Evolutionary conservation across 2,113 vertebrate genomes (phyloP).

Genomic region (Lepus americanus): DNA sequence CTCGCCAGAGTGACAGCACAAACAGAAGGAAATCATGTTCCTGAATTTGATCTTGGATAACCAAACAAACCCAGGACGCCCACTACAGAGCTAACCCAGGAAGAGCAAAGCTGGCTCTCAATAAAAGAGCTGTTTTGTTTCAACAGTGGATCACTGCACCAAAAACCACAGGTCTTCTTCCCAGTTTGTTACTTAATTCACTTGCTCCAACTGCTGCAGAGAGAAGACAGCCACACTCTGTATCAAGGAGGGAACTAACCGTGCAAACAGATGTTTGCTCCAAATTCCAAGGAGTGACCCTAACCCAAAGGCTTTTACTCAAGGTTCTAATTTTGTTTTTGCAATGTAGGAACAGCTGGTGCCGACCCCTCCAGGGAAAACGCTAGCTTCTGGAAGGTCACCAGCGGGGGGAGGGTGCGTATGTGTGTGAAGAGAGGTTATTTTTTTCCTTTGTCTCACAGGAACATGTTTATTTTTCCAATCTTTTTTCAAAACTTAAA

Average conservation of each 20-base stretch:
- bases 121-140: slow-evolving; percentile 23
- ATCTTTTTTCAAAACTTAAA: slow-evolving; percentile 35
- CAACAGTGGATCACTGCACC: neutral
- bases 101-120: slow-evolving; percentile 2
- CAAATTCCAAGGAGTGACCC: slow-evolving; percentile 60
- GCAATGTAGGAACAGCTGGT: slow-evolving; percentile 43
- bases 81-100: slow-evolving; percentile 18
- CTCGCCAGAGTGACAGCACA: neutral
- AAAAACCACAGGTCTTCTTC: neutral
- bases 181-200: neutral
- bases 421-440: neutral
- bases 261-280: slow-evolving; percentile 52
- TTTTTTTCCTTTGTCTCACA: slow-evolving; percentile 28
- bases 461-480: slow-evolving; percentile 7
- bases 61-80: slow-evolving; percentile 39
- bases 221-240: neutral
- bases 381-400: neutral
- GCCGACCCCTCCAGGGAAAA: slow-evolving; percentile 45
- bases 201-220: neutral
- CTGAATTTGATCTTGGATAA: slow-evolving; percentile 40
- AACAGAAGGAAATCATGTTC: slow-evolving; percentile 35
- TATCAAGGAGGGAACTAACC: slow-evolving; percentile 29
- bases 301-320: slow-evolving; percentile 26
- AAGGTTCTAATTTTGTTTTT: slow-evolving; percentile 57
- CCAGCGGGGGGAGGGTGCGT: neutral